Conservation (phyloP, 2,113 vertebrate genomes). For the Smithornis capensis region DNA sequence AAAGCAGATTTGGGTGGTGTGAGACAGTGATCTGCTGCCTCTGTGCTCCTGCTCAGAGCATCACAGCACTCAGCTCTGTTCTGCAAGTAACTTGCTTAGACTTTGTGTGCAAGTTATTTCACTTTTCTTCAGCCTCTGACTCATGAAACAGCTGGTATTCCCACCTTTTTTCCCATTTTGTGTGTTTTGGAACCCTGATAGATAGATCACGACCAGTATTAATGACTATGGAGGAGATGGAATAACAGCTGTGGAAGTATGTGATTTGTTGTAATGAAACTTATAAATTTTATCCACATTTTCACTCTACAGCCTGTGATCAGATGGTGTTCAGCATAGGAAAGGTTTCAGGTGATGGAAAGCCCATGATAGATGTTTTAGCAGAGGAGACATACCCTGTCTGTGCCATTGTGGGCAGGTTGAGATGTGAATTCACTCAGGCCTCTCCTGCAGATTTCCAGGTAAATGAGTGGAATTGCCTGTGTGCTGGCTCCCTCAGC, state of each 20-base stretch:
- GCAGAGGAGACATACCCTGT: rapidly evolving
- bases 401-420: neutral
- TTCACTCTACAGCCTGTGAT: neutral
- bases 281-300: neutral
- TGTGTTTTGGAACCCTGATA: neutral
- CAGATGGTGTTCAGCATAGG: neutral
- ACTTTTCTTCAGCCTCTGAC: neutral
- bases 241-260: neutral
- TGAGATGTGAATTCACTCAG: neutral
- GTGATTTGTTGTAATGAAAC: neutral
- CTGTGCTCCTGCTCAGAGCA: neutral
- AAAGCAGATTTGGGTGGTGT: neutral
- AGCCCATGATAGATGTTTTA: neutral
- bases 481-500: rapidly evolving
- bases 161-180: neutral
- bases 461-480: neutral
- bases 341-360: neutral
- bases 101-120: neutral
- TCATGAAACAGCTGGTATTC: neutral
- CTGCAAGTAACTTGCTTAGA: neutral
- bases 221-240: neutral
- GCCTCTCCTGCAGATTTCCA: neutral
- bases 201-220: neutral
- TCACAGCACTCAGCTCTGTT: rapidly evolving
- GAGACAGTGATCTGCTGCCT: neutral